phyloP scores from a whole-genome alignment of 2,113 vertebrate genomes.

The Hemiprocne comata region DNA sequence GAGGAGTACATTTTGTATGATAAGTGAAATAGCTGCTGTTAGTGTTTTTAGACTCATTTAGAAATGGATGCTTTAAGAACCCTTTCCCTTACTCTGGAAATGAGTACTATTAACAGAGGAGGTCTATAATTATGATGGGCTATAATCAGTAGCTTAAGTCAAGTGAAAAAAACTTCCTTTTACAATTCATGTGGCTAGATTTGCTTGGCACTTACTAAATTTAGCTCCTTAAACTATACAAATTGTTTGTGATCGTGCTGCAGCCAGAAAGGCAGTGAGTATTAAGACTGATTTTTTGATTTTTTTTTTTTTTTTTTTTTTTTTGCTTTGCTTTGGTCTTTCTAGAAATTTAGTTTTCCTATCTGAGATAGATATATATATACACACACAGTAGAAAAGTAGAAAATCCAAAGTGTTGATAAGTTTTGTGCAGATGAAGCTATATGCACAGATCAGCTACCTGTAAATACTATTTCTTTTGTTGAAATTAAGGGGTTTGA shows the following conservation, averaged over 20 bases:
- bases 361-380: not conserved
- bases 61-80: not conserved
- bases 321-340: not conserved
- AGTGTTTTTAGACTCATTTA: not conserved
- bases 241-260: not conserved
- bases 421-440: not conserved
- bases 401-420: not conserved
- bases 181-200: not conserved
- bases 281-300: not conserved
- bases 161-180: not conserved
- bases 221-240: not conserved
- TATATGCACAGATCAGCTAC: not conserved
- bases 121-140: not conserved
- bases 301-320: not conserved
- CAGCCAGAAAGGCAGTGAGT: not conserved
- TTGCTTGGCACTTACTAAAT: constrained; percentile 4
- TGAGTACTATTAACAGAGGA: not conserved
- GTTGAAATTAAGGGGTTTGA: not conserved
- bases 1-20: not conserved
- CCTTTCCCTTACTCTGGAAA: not conserved
- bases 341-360: not conserved
- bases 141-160: constrained; percentile 31
- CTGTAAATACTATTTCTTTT: not conserved
- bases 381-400: not conserved
- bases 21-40: not conserved